Percentiles rank a stretch among this genome's conserved stretches.
Evolutionary conservation across 2,797 vertebrate species (phyloP).

Genomic region (Eidolon dupreanum): DNA sequence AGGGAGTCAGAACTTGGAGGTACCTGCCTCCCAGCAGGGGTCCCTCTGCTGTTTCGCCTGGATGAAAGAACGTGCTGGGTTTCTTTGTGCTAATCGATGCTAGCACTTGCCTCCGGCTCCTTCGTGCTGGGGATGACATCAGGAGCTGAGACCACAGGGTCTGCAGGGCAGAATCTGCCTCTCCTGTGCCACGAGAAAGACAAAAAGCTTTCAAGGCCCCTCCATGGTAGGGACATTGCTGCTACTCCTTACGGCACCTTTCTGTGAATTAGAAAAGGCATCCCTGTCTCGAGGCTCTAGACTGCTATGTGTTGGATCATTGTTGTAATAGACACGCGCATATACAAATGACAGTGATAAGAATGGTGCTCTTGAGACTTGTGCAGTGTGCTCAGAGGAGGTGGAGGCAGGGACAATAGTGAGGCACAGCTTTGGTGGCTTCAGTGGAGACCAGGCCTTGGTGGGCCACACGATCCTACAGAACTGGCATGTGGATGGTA

Average conservation of each 20-base stretch:
- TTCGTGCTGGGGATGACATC: not conserved
- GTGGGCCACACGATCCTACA: not conserved
- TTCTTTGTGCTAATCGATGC: not conserved
- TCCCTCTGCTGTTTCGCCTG: not conserved
- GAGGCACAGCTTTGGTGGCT: not conserved
- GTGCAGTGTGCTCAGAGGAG: not conserved
- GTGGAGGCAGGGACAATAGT: not conserved
- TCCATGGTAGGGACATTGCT: not conserved
- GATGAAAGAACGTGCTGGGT: not conserved
- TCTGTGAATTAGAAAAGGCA: not conserved
- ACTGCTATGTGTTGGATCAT: not conserved
- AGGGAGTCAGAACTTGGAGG: not conserved
- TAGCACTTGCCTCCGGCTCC: not conserved
- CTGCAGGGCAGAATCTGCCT: not conserved
- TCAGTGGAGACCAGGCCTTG: not conserved
- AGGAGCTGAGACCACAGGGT: not conserved
- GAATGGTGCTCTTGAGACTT: not conserved
- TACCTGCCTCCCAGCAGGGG: not conserved
- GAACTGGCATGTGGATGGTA: not conserved
- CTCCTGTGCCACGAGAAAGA: accelerated
- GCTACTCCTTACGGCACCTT: not conserved
- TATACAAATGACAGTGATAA: accelerated
- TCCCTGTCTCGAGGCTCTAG: not conserved
- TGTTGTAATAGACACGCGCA: not conserved
- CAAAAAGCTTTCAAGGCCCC: not conserved